Percentiles rank a stretch among this genome's conserved stretches.
Evolutionary conservation across 2,113 vertebrate genomes (phyloP).

Genomic region (Procavia capensis): DNA sequence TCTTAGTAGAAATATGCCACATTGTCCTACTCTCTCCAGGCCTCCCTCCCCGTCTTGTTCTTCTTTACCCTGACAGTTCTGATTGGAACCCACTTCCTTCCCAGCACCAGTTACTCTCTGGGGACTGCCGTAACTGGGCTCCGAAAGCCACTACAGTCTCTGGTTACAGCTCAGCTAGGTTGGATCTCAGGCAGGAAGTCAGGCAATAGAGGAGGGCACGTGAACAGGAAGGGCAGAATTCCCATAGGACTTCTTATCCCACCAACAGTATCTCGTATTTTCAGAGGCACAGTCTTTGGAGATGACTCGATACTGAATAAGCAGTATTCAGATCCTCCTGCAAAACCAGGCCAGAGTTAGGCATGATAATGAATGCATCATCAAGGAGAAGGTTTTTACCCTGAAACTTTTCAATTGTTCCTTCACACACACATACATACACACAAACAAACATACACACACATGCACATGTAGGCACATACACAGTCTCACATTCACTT

Average conservation of each 20-base stretch:
- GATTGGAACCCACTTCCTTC: background rate
- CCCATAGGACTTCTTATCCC: background rate
- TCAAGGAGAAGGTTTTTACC: background rate
- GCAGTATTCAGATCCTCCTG: background rate
- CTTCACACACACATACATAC: background rate
- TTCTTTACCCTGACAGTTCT: background rate
- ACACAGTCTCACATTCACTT: background rate
- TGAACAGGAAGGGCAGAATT: background rate
- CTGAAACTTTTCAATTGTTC: background rate
- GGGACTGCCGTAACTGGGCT: background rate
- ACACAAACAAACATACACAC: no score
- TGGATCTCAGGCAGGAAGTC: background rate
- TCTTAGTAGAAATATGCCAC: conserved; percentile 86
- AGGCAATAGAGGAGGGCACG: background rate
- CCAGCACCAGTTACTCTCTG: background rate
- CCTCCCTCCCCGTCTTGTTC: background rate
- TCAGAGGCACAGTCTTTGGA: background rate
- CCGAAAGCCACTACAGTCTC: background rate
- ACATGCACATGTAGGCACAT: background rate
- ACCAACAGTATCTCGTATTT: background rate
- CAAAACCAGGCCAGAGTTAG: background rate
- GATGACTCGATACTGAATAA: no score
- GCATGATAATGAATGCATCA: background rate
- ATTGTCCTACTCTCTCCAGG: background rate
- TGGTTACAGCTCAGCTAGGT: background rate